Conservation (phyloP, 2,888 invertebrate species). For the Limulus polyphemus region DNA sequence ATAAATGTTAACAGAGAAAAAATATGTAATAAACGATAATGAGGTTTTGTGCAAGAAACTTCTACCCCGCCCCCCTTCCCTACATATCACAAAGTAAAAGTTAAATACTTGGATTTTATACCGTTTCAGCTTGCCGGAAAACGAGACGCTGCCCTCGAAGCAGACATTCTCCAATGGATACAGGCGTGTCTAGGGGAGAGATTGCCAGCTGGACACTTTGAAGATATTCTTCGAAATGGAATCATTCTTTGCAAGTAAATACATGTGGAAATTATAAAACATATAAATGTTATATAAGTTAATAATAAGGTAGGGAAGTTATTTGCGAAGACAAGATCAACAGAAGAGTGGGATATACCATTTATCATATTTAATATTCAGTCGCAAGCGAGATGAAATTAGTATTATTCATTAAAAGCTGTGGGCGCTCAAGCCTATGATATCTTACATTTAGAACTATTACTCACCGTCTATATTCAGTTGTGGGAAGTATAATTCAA, state of each 20-base stretch:
- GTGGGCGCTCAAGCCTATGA: no score
- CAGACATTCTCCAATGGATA: slow-evolving; percentile 81
- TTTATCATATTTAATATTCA: no score
- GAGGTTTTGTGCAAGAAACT: background rate
- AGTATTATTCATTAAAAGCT: no score
- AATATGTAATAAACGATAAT: background rate
- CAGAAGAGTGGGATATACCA: no score
- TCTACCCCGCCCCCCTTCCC: background rate
- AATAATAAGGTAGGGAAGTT: no score
- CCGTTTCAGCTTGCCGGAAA: slow-evolving; percentile 24
- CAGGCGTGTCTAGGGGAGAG: slow-evolving; percentile 71
- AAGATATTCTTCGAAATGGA: slow-evolving; percentile 82
- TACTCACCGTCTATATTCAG: no score
- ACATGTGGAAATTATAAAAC: background rate
- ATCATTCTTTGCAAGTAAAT: slow-evolving; percentile 66
- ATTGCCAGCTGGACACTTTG: slow-evolving; percentile 69
- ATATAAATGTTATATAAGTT: background rate
- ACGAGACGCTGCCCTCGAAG: slow-evolving; percentile 35
- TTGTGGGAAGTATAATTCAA: background rate
- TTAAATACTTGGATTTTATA: no score
- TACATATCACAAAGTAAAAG: no score
- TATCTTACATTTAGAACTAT: no score
- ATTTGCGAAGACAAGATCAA: no score
- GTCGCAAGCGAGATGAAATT: no score
- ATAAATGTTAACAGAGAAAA: no score